A percentile compares a stretch with the other conserved stretches of the same genome.
Conservation (phyloP, 2,888 invertebrate genomes). For the Helleia helle region DNA sequence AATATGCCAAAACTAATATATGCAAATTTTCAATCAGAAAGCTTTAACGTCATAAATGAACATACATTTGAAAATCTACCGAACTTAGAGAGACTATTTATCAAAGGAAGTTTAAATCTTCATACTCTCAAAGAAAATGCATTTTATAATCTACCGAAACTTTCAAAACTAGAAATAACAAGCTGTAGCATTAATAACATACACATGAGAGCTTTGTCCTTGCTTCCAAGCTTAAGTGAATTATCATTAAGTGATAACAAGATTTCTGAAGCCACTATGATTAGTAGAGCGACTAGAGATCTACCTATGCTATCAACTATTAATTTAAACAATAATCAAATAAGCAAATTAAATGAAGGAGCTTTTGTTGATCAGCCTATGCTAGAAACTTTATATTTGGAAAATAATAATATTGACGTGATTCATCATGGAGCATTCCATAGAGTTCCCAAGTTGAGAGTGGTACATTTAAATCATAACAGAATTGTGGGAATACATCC, state of each 20-base stretch:
- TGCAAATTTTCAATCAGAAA: conserved; percentile 80
- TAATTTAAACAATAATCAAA: conserved; percentile 80
- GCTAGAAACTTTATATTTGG: conserved; percentile 78
- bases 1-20: conserved; percentile 82
- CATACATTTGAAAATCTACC: conserved; percentile 81
- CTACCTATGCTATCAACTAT: conserved; percentile 81
- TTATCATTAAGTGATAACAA: conserved; percentile 81
- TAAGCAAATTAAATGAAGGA: conserved; percentile 82
- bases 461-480: conserved; percentile 85
- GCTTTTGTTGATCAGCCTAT: conserved; percentile 85
- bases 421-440: conserved; percentile 88
- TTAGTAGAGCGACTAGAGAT: conserved; percentile 85
- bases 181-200: conserved; percentile 84
- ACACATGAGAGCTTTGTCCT: conserved; percentile 83
- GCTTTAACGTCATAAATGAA: conserved; percentile 77
- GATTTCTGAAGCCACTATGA: conserved; percentile 85
- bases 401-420: conserved; percentile 82
- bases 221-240: conserved; percentile 80
- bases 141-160: conserved; percentile 78
- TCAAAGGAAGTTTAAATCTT: conserved; percentile 80
- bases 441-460: conserved; percentile 80
- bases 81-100: conserved; percentile 81
- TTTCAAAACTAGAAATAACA: conserved; percentile 82
- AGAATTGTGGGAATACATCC: conserved; percentile 84
- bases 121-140: conserved; percentile 81